Evolutionary conservation across 2,797 vertebrate species (phyloP).

Genomic region (Hemitrygon akajei): DNA sequence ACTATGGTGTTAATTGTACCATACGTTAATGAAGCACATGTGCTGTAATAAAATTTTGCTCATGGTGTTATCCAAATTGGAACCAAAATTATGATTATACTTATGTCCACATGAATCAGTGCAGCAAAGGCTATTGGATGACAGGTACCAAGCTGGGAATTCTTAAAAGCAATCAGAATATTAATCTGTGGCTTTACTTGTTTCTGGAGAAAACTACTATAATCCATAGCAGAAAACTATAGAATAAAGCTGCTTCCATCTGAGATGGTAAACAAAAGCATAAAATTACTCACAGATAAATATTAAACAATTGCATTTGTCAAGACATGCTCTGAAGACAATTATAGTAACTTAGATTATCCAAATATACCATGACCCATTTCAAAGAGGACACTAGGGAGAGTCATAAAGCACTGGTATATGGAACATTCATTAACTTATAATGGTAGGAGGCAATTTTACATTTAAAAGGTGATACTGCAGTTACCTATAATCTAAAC

Average conservation of each 20-base stretch:
- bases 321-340: background rate
- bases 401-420: background rate
- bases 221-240: background rate
- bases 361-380: constrained; percentile 14
- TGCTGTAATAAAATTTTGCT: background rate
- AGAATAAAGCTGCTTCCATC: background rate
- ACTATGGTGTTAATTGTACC: background rate
- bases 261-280: background rate
- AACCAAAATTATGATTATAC: too few relatives aligned
- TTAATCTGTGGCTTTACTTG: background rate
- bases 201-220: background rate
- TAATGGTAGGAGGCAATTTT: background rate
- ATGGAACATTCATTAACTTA: constrained; percentile 7
- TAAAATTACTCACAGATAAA: background rate
- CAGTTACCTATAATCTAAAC: background rate
- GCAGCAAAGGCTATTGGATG: background rate
- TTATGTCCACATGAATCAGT: background rate
- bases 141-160: background rate
- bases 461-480: background rate
- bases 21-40: background rate
- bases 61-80: background rate
- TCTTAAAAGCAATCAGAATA: background rate
- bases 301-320: background rate
- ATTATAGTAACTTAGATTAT: background rate
- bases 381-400: background rate